Conservation (phyloP, 1,140 invertebrate species). For the Spodoptera litura region DNA sequence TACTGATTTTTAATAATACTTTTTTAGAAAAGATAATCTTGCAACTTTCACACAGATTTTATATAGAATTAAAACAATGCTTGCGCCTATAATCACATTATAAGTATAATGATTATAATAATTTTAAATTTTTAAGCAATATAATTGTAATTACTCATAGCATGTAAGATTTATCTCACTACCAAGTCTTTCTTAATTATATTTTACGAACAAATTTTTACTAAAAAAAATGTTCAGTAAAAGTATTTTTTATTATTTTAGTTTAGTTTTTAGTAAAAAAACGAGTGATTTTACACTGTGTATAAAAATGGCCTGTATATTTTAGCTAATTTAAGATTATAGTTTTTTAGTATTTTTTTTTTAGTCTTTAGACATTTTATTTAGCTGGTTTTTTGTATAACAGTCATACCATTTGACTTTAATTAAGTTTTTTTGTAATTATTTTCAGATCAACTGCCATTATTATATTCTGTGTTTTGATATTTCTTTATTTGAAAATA, state of each 20-base stretch:
- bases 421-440: constrained; percentile 62
- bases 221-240: constrained; percentile 21
- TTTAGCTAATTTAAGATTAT: constrained; percentile 64
- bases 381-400: constrained; percentile 38
- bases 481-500: constrained; percentile 78
- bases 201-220: constrained; percentile 37
- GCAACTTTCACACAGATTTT: constrained; percentile 51
- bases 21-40: constrained; percentile 16
- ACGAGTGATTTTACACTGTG: constrained; percentile 61
- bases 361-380: constrained; percentile 60
- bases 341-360: constrained; percentile 56
- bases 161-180: constrained; percentile 61
- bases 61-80: constrained; percentile 54
- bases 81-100: constrained; percentile 66
- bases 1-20: constrained; percentile 20
- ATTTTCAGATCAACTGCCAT: constrained; percentile 74
- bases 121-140: constrained; percentile 76
- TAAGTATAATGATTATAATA: constrained; percentile 59
- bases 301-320: constrained; percentile 79
- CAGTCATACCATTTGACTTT: constrained; percentile 67
- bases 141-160: constrained; percentile 74
- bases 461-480: constrained; percentile 75
- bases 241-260: constrained; percentile 41
- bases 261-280: constrained; percentile 52
- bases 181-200: constrained; percentile 62